Evolutionary conservation across 2,113 vertebrate genomes (phyloP).

Genomic region (Pongo pygmaeus): DNA sequence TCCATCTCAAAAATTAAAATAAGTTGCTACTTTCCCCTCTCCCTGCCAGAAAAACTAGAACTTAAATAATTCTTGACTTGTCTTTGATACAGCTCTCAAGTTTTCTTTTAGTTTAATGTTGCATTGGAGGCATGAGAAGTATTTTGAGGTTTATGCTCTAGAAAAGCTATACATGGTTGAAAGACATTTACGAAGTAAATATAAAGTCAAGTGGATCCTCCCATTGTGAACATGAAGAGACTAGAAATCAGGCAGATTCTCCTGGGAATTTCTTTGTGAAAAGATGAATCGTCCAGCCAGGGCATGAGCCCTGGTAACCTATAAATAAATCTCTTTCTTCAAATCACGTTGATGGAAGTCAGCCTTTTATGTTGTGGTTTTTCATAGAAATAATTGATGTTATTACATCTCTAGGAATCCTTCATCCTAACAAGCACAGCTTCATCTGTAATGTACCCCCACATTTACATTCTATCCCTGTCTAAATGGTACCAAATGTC

Average conservation of each 20-base stretch:
- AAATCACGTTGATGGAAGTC: slow-evolving; percentile 32
- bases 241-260: not conserved
- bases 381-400: slow-evolving; percentile 49
- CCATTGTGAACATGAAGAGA: not conserved
- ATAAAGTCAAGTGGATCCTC: not conserved
- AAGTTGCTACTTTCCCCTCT: not conserved
- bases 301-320: not conserved
- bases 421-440: not conserved
- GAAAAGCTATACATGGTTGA: not conserved
- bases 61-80: slow-evolving; percentile 19
- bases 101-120: not conserved
- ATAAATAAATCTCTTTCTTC: slow-evolving; percentile 61
- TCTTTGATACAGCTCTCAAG: slow-evolving; percentile 9
- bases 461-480: not conserved
- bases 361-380: not conserved
- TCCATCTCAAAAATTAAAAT: no score
- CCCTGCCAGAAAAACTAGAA: not conserved
- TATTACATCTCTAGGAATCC: not conserved
- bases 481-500: not conserved
- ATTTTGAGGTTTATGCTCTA: not conserved
- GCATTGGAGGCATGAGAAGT: not conserved
- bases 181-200: not conserved
- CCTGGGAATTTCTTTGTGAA: slow-evolving; percentile 36
- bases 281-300: slow-evolving; percentile 23
- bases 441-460: not conserved